Percentiles rank a stretch among this genome's conserved stretches.
Evolutionary conservation across 1,140 invertebrate species (phyloP).

Genomic region (Olivierus martensii): DNA sequence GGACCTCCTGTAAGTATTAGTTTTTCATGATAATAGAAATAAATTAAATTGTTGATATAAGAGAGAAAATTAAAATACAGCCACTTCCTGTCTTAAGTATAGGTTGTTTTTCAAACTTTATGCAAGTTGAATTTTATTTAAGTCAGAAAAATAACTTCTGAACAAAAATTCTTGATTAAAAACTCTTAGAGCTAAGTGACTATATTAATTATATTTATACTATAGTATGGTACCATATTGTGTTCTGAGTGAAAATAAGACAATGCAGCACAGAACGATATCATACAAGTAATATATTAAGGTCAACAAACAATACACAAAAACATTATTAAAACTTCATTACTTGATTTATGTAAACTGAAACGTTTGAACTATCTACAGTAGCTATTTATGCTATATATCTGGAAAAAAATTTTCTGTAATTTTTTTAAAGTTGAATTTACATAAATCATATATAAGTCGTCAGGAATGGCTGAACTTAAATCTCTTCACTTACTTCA

Average conservation of each 20-base stretch:
- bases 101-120: no score
- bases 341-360: no score
- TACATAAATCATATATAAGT: background rate
- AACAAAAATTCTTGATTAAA: no score
- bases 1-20: conserved; percentile 43
- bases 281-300: background rate
- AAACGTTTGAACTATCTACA: background rate
- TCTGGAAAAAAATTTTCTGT: background rate
- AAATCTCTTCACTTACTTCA: background rate
- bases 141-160: no score
- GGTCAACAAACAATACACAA: no score
- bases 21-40: background rate
- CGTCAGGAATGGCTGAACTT: background rate
- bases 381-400: background rate
- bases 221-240: no score
- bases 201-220: no score
- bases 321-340: no score
- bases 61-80: background rate
- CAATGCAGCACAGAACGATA: no score
- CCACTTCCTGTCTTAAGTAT: background rate
- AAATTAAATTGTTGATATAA: background rate
- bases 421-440: background rate
- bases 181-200: no score
- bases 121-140: no score
- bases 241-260: no score